Evolutionary conservation across 2,113 vertebrate species (phyloP).

Genomic region (Oncorhynchus mykiss): DNA sequence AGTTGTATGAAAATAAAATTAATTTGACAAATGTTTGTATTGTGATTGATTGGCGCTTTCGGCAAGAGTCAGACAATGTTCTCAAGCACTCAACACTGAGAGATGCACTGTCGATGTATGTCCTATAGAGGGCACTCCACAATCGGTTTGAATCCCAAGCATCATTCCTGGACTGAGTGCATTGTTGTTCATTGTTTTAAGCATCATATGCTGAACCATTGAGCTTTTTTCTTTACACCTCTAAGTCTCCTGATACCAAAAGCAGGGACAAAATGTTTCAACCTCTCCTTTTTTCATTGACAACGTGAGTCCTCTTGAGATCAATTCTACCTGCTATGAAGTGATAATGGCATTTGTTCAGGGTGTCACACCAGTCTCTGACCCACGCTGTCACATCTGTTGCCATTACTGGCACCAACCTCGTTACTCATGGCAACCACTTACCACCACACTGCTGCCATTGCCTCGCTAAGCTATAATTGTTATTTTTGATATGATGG

Average conservation of each 20-base stretch:
- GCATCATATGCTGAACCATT: not conserved
- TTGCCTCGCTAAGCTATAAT: too few relatives aligned
- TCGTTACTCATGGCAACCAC: conserved; percentile 35
- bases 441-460: too few relatives aligned
- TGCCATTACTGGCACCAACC: conserved; percentile 7
- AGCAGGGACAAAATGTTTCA: not conserved
- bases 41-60: not conserved
- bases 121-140: conserved; percentile 38
- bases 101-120: not conserved
- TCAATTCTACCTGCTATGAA: not conserved
- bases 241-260: not conserved
- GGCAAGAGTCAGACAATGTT: not conserved
- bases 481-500: too few relatives aligned
- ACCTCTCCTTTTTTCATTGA: not conserved
- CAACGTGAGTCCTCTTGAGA: too few relatives aligned
- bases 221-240: not conserved
- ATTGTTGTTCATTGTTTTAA: not conserved
- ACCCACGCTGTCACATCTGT: not conserved
- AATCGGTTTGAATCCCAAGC: not conserved
- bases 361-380: not conserved
- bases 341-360: not conserved
- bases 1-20: conserved; percentile 6
- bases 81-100: conserved; percentile 8
- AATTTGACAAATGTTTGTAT: not conserved
- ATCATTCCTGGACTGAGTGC: not conserved